Conservation (phyloP, 2,888 invertebrate genomes). For the Synergus gifuensis region DNA sequence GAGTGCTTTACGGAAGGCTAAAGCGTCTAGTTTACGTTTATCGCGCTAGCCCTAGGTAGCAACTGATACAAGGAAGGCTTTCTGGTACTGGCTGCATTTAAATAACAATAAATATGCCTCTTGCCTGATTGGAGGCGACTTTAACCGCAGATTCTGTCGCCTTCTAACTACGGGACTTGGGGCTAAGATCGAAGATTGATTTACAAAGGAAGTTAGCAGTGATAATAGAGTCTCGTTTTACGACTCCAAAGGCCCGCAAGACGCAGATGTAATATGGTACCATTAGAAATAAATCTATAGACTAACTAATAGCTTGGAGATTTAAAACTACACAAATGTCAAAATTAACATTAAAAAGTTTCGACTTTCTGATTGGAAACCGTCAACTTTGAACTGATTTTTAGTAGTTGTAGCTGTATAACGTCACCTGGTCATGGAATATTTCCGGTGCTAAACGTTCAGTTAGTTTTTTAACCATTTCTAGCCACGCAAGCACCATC, state of each 20-base stretch:
- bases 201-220: conserved; percentile 57
- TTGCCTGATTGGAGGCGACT: conserved; percentile 34
- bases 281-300: neutral
- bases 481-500: conserved; percentile 38
- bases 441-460: conserved; percentile 45
- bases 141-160: conserved; percentile 38
- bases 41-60: conserved; percentile 28
- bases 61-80: neutral
- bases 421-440: conserved; percentile 44
- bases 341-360: neutral
- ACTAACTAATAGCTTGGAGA: neutral
- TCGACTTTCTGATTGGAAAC: neutral
- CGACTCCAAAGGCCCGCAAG: conserved; percentile 55
- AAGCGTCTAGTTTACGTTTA: conserved; percentile 39
- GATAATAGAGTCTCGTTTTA: conserved; percentile 63
- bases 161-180: conserved; percentile 22
- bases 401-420: neutral
- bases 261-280: conserved; percentile 1
- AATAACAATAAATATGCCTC: conserved; percentile 37
- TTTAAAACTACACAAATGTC: neutral
- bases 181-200: conserved; percentile 52
- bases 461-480: conserved; percentile 27
- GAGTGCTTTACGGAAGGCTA: conserved; percentile 19
- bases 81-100: conserved; percentile 36
- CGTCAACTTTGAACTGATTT: neutral